A percentile compares a stretch with the other conserved stretches of the same genome.
phyloP scores from a whole-genome alignment of 2,888 invertebrate species.

The Archips xylosteana region DNA sequence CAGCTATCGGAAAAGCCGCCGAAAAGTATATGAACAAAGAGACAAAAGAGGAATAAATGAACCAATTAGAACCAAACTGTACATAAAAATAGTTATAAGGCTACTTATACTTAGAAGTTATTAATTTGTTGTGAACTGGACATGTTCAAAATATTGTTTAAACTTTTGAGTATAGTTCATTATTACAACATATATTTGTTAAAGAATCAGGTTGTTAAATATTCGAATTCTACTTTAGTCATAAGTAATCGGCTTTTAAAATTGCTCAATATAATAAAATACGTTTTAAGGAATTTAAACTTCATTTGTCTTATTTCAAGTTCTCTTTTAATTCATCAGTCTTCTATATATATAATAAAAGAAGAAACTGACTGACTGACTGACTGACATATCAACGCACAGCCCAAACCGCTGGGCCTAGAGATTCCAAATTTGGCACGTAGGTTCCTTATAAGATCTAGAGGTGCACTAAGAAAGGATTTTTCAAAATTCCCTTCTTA shows the following conservation, averaged over 20 bases:
- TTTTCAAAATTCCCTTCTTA: too few relatives aligned
- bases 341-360: too few relatives aligned
- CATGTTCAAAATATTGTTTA: constrained; percentile 64
- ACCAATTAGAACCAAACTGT: constrained; percentile 39
- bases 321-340: too few relatives aligned
- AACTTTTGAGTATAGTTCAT: constrained; percentile 74
- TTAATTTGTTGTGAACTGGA: constrained; percentile 75
- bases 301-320: too few relatives aligned
- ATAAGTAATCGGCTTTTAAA: constrained; percentile 11
- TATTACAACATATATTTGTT: constrained; percentile 64
- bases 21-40: constrained; percentile 68
- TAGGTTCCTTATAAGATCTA: too few relatives aligned
- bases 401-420: too few relatives aligned
- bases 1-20: constrained; percentile 73
- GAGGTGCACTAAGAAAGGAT: too few relatives aligned
- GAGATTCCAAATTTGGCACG: too few relatives aligned
- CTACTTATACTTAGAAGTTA: constrained; percentile 33
- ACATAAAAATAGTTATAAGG: constrained; percentile 41
- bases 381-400: too few relatives aligned
- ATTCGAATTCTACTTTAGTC: not conserved
- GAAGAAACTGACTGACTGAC: too few relatives aligned
- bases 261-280: constrained; percentile 30
- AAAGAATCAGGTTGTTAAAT: not conserved
- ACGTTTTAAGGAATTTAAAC: not conserved
- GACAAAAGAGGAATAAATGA: constrained; percentile 44